Conservation (phyloP, 2,113 vertebrate genomes). For the Arenaria interpres region DNA sequence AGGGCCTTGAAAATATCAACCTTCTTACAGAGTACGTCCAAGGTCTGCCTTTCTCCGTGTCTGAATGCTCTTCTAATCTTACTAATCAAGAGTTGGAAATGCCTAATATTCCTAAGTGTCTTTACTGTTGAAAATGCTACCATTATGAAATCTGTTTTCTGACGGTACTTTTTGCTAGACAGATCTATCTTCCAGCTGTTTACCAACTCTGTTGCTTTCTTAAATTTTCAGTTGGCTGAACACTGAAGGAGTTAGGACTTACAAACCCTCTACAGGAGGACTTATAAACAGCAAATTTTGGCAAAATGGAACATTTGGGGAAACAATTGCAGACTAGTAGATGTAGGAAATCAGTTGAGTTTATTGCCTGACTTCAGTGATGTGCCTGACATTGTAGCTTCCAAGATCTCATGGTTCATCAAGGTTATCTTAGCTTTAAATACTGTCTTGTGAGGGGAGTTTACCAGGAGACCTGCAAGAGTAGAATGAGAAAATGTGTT, state of each 20-base stretch:
- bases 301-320: neutral
- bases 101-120: neutral
- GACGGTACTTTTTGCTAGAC: neutral
- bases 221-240: neutral
- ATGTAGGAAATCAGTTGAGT: neutral
- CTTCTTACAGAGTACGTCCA: neutral
- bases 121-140: neutral
- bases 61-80: constrained; percentile 8
- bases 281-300: neutral
- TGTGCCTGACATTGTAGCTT: neutral
- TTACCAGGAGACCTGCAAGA: neutral
- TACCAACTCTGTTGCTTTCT: neutral
- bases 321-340: neutral
- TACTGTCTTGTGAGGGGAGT: neutral
- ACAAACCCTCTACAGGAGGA: neutral
- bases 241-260: neutral
- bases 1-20: neutral
- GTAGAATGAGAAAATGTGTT: neutral
- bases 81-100: neutral
- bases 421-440: neutral
- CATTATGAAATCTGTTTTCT: neutral
- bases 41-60: neutral
- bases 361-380: neutral
- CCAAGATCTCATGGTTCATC: neutral
- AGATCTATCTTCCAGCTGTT: neutral